Evolutionary conservation across 1,140 invertebrate species (phyloP).

Genomic region (Eurosta solidaginis): DNA sequence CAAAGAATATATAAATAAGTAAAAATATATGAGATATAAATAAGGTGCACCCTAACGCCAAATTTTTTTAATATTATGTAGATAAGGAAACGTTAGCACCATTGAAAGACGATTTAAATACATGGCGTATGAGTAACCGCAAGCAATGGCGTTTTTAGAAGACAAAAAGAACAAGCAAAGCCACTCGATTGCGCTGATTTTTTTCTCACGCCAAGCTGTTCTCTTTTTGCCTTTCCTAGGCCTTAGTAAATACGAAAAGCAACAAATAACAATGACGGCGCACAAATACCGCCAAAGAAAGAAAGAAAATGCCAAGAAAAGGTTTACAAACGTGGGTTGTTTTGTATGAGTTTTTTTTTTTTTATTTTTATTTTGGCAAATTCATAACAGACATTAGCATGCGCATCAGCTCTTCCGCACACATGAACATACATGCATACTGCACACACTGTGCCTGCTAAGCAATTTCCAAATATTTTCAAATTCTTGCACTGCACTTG

Average conservation of each 20-base stretch:
- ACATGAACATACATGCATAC: not conserved
- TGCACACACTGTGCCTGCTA: too few relatives aligned
- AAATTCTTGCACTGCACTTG: not conserved
- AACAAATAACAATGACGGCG: not conserved
- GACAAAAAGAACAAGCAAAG: too few relatives aligned
- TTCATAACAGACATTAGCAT: not conserved
- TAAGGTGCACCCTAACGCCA: not conserved
- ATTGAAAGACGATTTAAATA: not conserved
- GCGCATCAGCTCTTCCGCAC: not conserved
- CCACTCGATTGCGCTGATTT: not conserved
- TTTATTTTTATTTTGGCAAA: conserved; percentile 1
- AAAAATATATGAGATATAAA: too few relatives aligned
- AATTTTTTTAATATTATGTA: not conserved
- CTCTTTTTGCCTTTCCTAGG: not conserved
- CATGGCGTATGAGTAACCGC: conserved; percentile 10
- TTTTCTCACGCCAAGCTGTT: not conserved
- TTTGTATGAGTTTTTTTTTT: too few relatives aligned
- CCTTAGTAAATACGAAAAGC: not conserved
- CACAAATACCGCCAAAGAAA: not conserved
- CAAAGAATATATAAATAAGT: too few relatives aligned
- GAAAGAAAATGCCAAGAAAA: not conserved
- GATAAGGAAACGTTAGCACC: not conserved
- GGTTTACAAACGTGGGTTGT: not conserved
- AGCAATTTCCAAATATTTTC: too few relatives aligned
- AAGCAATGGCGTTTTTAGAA: not conserved